These are phyloP conservation scores for Thymelicus lineola DNA, from an alignment of 2,888 invertebrate genomes.

Conservation along the genomic window DNA sequence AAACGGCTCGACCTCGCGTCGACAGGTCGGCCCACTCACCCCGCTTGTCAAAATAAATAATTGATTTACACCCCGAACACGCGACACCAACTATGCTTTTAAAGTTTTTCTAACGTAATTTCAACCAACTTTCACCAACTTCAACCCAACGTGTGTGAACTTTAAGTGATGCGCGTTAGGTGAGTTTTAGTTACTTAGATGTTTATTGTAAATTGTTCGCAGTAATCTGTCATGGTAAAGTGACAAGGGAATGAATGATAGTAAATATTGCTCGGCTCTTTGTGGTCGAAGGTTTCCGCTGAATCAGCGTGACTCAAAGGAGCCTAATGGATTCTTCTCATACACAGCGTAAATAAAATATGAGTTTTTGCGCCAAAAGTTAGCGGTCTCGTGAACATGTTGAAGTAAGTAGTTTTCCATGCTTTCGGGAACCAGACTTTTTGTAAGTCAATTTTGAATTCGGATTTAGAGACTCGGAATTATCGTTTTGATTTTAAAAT, in stretches of 20 bases:
- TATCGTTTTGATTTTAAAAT: neutral
- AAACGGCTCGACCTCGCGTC: conserved; percentile 41
- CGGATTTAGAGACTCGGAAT: neutral
- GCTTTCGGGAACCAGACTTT: conserved; percentile 13
- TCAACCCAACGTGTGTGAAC: conserved; percentile 41
- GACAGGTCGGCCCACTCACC: conserved; percentile 49
- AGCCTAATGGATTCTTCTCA: conserved; percentile 57
- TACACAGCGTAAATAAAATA: conserved; percentile 47
- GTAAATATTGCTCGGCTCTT: conserved; percentile 63
- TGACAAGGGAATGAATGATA: conserved; percentile 71
- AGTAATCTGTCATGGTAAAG: conserved; percentile 62
- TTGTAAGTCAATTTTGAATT: conserved; percentile 17
- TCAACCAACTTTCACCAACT: conserved; percentile 40
- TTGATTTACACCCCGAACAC: conserved; percentile 68
- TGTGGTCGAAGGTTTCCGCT: conserved; percentile 51
- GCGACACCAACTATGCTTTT: conserved; percentile 37
- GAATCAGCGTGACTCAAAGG: conserved; percentile 54
- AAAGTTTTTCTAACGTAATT: conserved; percentile 41
- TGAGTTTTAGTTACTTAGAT: conserved; percentile 43
- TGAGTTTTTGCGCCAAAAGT: conserved; percentile 40
- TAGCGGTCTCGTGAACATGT: conserved; percentile 19
- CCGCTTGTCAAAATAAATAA: conserved; percentile 72
- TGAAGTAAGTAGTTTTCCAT: conserved; percentile 21
- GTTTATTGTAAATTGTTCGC: conserved; percentile 43
- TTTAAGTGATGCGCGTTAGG: conserved; percentile 52